A percentile compares a stretch with the other conserved stretches of the same genome.
These are phyloP conservation scores for Euwallacea fornicatus DNA, from an alignment of 1,140 invertebrate genomes.

Conservation along the genomic window DNA sequence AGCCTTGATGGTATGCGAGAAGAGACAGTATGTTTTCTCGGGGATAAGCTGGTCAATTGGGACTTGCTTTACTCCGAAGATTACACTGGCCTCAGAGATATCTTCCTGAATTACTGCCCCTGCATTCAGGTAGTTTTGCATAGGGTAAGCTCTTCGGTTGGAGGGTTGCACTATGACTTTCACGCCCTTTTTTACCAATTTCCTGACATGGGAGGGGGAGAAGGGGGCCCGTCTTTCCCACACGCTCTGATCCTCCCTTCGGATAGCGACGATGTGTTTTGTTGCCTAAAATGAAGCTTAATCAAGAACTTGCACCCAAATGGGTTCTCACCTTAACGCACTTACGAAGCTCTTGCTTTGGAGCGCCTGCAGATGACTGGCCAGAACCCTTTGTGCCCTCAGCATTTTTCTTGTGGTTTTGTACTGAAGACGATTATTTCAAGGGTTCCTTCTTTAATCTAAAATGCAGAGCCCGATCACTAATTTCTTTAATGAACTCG, in stretches of 20 bases:
- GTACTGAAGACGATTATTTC: neutral
- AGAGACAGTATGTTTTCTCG: constrained; percentile 97
- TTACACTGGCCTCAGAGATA: constrained; percentile 91
- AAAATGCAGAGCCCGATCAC: neutral
- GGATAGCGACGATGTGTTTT: constrained; percentile 75
- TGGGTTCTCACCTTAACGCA: too few relatives aligned
- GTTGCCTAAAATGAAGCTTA: constrained; percentile 39
- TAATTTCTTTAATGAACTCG: neutral
- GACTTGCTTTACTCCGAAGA: constrained; percentile 97
- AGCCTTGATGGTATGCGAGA: constrained; percentile 99
- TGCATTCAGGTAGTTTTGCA: constrained; percentile 85
- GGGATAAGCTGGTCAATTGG: constrained; percentile 92
- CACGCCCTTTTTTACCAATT: constrained; percentile 76
- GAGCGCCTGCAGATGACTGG: neutral
- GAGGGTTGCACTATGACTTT: constrained; percentile 98
- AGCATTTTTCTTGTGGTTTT: neutral
- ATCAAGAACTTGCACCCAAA: too few relatives aligned
- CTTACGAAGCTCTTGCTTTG: too few relatives aligned
- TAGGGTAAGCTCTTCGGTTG: constrained; percentile 95
- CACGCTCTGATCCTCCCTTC: constrained; percentile 93
- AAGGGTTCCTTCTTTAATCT: neutral
- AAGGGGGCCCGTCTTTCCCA: constrained; percentile 98
- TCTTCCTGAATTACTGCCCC: constrained; percentile 95
- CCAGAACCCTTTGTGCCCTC: neutral
- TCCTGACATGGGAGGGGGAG: constrained; percentile 87